Base-by-base conservation (phyloP, 2,113 vertebrate genomes). In the Marmota flaviventris region DNA sequence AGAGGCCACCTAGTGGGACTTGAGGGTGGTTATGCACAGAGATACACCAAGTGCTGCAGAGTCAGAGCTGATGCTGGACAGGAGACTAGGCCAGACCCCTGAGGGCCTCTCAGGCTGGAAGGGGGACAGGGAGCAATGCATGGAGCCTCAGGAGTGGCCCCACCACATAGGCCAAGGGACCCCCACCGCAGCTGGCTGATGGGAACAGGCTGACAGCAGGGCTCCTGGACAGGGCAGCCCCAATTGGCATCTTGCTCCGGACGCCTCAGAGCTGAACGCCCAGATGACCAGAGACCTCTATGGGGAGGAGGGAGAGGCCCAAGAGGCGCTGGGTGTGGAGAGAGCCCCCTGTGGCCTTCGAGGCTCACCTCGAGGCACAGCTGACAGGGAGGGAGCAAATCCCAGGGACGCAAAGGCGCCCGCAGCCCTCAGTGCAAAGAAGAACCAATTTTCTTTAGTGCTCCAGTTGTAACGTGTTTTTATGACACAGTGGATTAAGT, bases 401-500 rank as follows among this genome's bases (percentile, higher is more conserved):
- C 42, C 83, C 0, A 39, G 70, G 85, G 29, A 91, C 95, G 91
- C 82, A 76, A 93, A 93, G 85, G 96, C 82, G 93, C 95, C 53
- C 95, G 92, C 85, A 89, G 97, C 96, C 94, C 98, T 94, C 89
- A 85, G 95, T 22, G 77, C 95, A 94, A 96, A 98, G 94, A 97
- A 97, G 98, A 97, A 98, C 97, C 98, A 98, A 98, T 99, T 98
- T 98, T 96, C 98, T 98, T 98, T 98, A 98, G 98, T 98, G 98
- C 97, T 98, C 97, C 22, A 87, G 96, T 94, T 93, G 97, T 87
- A 56, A 88, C 96, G 96, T 97, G 98, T 89, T 90, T 82, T 82
- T 79, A 29, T 72, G 97, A 98, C 75, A 95, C 97, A 91, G 98
- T 0, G 87, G 98, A 99, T 98, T 98, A 98, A 98, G 96, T 83